Evolutionary conservation across 1,140 invertebrate genomes (phyloP).

Genomic region (Nasonia vitripennis): DNA sequence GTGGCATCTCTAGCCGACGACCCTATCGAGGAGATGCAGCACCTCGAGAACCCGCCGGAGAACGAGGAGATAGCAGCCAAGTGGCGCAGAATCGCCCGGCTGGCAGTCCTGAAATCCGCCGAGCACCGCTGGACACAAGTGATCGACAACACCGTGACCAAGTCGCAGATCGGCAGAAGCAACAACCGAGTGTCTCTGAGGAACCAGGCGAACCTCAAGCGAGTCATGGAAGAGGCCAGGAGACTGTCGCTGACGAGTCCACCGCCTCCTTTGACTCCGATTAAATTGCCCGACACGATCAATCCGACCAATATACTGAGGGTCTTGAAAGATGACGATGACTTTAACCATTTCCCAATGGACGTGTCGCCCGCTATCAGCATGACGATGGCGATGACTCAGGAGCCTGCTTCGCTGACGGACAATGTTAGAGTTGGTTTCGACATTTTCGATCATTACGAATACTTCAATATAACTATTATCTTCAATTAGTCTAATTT

Average conservation of each 20-base stretch:
- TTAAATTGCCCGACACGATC: constrained; percentile 60
- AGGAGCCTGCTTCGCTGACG: constrained; percentile 38
- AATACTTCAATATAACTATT: too few species aligned
- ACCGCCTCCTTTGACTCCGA: constrained; percentile 63
- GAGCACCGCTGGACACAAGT: constrained; percentile 82
- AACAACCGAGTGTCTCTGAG: constrained; percentile 81
- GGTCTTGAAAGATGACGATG: constrained; percentile 61
- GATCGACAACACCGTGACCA: constrained; percentile 67
- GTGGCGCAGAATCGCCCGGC: constrained; percentile 83
- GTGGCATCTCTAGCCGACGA: constrained; percentile 80
- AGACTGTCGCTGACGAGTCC: constrained; percentile 75
- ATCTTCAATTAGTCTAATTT: not conserved
- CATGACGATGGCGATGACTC: constrained; percentile 4
- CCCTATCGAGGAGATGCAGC: constrained; percentile 64
- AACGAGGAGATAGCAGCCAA: constrained; percentile 81
- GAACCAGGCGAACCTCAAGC: constrained; percentile 83
- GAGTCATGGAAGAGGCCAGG: constrained; percentile 85
- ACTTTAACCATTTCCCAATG: constrained; percentile 44
- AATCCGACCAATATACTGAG: constrained; percentile 60
- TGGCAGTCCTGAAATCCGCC: constrained; percentile 81
- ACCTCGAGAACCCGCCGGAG: constrained; percentile 70
- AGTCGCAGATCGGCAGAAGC: constrained; percentile 86
- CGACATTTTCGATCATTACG: not conserved
- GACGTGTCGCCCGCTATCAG: not conserved
- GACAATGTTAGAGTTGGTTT: not conserved